phyloP scores from a whole-genome alignment of 1,140 invertebrate species.

The Drosophila triauraria region DNA sequence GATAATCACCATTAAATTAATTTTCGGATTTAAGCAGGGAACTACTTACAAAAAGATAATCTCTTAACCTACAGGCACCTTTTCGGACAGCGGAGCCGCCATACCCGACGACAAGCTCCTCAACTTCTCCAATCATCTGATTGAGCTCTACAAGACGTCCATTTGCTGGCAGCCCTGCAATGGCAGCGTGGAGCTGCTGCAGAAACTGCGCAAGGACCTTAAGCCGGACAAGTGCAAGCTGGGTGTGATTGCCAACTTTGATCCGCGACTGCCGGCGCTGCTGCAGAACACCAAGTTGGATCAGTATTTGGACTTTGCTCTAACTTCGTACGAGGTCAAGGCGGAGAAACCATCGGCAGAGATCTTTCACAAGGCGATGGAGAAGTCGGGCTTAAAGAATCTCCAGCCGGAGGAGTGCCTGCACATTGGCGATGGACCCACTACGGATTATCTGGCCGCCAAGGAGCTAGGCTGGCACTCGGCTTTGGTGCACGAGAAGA shows the following conservation, averaged over 20 bases:
- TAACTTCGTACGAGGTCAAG: constrained; percentile 91
- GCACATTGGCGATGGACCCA: constrained; percentile 92
- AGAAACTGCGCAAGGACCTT: constrained; percentile 86
- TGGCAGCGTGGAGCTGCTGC: constrained; percentile 88
- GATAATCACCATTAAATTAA: neutral
- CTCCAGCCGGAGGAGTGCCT: constrained; percentile 88
- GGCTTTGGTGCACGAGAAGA: constrained; percentile 86
- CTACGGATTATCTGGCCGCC: constrained; percentile 92
- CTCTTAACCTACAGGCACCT: constrained; percentile 54
- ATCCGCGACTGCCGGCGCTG: constrained; percentile 90
- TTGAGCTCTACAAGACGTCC: constrained; percentile 89
- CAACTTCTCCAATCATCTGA: constrained; percentile 88
- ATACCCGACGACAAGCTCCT: constrained; percentile 85
- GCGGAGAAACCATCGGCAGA: constrained; percentile 90
- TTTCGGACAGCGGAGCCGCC: constrained; percentile 76
- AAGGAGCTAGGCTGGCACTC: constrained; percentile 91
- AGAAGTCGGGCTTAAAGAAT: constrained; percentile 78
- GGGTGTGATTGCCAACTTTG: constrained; percentile 95
- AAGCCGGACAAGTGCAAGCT: constrained; percentile 85
- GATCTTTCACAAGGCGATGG: constrained; percentile 91
- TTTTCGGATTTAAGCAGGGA: neutral
- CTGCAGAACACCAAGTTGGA: constrained; percentile 88
- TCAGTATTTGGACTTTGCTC: constrained; percentile 91
- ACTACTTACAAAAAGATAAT: too few species aligned
- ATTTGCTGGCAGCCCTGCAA: constrained; percentile 90